These are phyloP conservation scores for Melieria omissa DNA, from an alignment of 2,888 invertebrate genomes.

Conservation along the genomic window DNA sequence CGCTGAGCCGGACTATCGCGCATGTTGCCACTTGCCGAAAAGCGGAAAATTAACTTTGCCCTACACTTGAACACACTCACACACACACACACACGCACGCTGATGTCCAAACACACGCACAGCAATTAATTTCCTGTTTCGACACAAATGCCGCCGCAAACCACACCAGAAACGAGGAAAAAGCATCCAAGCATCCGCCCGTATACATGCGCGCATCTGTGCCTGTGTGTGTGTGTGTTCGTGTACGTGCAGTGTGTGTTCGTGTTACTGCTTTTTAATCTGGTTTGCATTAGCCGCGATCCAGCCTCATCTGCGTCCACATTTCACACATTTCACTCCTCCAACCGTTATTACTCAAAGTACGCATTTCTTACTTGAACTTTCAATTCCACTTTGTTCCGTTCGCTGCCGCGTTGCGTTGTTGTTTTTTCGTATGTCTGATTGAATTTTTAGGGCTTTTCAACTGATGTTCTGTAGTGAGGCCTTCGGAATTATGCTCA, in stretches of 20 bases:
- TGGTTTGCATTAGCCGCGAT: conserved; percentile 50
- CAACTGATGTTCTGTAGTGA: conserved; percentile 10
- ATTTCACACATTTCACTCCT: too few relatives aligned
- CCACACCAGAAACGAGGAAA: background rate
- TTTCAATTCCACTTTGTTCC: too few relatives aligned
- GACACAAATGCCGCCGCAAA: conserved; percentile 10
- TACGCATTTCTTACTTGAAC: too few relatives aligned
- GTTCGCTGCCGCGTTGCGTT: too few relatives aligned
- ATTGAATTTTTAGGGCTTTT: too few relatives aligned
- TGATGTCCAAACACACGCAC: background rate
- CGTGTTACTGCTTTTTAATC: conserved; percentile 48
- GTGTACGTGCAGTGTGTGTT: background rate
- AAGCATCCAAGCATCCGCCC: background rate
- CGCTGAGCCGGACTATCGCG: too few relatives aligned
- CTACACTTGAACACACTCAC: background rate
- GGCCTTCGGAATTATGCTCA: conserved; percentile 42
- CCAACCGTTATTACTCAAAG: too few relatives aligned
- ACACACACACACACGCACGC: background rate
- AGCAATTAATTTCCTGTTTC: conserved; percentile 51
- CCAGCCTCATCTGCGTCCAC: too few relatives aligned
- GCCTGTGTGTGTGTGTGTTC: background rate
- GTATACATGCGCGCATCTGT: background rate
- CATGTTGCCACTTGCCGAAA: conserved; percentile 2
- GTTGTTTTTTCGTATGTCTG: too few relatives aligned
- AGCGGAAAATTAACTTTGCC: conserved; percentile 36